These are phyloP conservation scores for Cryptosula pallasiana DNA, from an alignment of 2,888 invertebrate genomes.

Conservation along the genomic window DNA sequence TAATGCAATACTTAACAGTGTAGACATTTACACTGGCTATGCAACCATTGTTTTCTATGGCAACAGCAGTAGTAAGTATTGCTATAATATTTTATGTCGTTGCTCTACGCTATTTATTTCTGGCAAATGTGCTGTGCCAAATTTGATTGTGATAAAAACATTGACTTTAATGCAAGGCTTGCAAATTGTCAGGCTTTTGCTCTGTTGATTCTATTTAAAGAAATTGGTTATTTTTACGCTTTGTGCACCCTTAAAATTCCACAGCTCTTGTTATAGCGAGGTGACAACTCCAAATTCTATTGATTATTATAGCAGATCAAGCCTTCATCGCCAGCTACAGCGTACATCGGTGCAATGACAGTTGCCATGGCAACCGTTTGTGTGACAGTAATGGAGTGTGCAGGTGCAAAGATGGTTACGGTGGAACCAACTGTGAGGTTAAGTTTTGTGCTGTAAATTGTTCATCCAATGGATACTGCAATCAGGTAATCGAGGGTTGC, in stretches of 20 bases:
- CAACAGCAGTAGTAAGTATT: conserved; percentile 6
- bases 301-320: conserved; percentile 56
- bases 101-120: too few species aligned
- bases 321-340: conserved; percentile 85
- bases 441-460: conserved; percentile 79
- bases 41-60: conserved; percentile 2
- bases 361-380: conserved; percentile 63
- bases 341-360: conserved; percentile 69
- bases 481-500: conserved; percentile 11
- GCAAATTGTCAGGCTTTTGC: too few species aligned
- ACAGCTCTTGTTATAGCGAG: too few species aligned
- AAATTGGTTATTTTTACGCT: too few species aligned
- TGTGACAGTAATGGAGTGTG: conserved; percentile 68
- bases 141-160: too few species aligned
- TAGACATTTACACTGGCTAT: conserved; percentile 19
- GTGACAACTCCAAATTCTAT: too few species aligned
- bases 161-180: too few species aligned
- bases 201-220: too few species aligned
- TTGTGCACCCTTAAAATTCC: too few species aligned
- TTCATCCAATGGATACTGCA: conserved; percentile 57
- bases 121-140: too few species aligned
- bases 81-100: too few species aligned
- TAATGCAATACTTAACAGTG: not conserved
- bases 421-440: conserved; percentile 71
- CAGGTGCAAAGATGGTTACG: conserved; percentile 69